A percentile compares a stretch with the other conserved stretches of the same genome.
Conservation (phyloP, 2,113 vertebrate genomes). For the Lampris incognitus region DNA sequence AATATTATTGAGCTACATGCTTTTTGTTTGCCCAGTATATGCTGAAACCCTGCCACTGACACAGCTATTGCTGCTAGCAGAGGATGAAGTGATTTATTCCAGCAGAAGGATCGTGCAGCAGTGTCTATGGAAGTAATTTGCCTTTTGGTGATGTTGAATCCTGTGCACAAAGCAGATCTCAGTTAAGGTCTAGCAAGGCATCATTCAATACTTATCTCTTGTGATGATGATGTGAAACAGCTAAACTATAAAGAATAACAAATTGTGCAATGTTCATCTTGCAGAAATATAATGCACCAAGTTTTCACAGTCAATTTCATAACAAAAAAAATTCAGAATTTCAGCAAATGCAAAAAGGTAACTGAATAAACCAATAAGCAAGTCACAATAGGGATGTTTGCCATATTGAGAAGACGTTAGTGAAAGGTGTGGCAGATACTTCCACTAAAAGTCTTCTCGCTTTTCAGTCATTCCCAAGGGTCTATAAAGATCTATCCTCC, state of each 20-base stretch:
- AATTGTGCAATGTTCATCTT: too few relatives aligned
- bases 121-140: conserved; percentile 50
- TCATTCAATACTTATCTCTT: conserved; percentile 44
- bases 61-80: conserved; percentile 38
- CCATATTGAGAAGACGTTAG: too few relatives aligned
- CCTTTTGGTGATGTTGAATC: conserved; percentile 47
- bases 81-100: conserved; percentile 40
- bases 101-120: conserved; percentile 37
- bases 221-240: not conserved
- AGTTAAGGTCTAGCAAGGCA: conserved; percentile 9
- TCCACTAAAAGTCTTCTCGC: too few relatives aligned
- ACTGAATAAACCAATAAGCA: too few relatives aligned
- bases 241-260: not conserved
- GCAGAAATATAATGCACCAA: too few relatives aligned
- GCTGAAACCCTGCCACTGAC: conserved; percentile 21
- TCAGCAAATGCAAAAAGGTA: too few relatives aligned
- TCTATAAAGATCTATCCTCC: too few relatives aligned
- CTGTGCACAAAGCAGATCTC: conserved; percentile 41
- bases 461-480: too few relatives aligned
- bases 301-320: too few relatives aligned
- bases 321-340: too few relatives aligned
- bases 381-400: too few relatives aligned
- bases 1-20: conserved; percentile 36
- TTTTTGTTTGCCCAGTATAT: conserved; percentile 31
- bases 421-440: too few relatives aligned